Conservation (phyloP, 2,888 invertebrate genomes). For the Ferdinandea cuprea region DNA sequence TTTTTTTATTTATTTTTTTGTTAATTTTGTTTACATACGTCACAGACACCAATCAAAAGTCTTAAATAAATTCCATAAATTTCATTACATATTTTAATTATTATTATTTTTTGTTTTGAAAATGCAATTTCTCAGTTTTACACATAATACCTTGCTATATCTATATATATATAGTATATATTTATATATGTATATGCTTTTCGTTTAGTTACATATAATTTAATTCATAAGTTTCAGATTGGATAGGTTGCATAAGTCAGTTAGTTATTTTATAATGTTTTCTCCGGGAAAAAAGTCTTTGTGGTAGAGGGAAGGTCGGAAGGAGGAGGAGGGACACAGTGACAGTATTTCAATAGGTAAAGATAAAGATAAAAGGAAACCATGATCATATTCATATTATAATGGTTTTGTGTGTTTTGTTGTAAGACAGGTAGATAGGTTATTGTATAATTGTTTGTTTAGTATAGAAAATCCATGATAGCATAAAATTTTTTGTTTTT, state of each 20-base stretch:
- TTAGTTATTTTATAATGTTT: constrained; percentile 20
- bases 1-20: constrained; percentile 7
- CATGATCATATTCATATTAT: constrained; percentile 51
- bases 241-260: constrained; percentile 50
- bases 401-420: neutral
- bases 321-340: too few relatives aligned
- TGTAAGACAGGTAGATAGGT: constrained; percentile 71
- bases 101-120: constrained; percentile 38
- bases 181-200: constrained; percentile 22
- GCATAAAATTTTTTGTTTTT: constrained; percentile 13
- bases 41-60: constrained; percentile 62
- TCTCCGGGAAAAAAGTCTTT: constrained; percentile 16
- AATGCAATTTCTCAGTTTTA: constrained; percentile 61
- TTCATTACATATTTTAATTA: too few relatives aligned
- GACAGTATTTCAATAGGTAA: constrained; percentile 1
- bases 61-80: constrained; percentile 65
- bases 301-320: neutral
- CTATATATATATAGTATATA: too few relatives aligned
- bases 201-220: constrained; percentile 7
- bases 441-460: constrained; percentile 64
- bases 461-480: constrained; percentile 27
- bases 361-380: constrained; percentile 60
- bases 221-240: constrained; percentile 64
- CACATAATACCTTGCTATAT: constrained; percentile 54
- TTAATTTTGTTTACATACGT: constrained; percentile 16